These are phyloP conservation scores for Heloderma charlesbogerti DNA, from an alignment of 2,113 vertebrate species.

Conservation along the genomic window DNA sequence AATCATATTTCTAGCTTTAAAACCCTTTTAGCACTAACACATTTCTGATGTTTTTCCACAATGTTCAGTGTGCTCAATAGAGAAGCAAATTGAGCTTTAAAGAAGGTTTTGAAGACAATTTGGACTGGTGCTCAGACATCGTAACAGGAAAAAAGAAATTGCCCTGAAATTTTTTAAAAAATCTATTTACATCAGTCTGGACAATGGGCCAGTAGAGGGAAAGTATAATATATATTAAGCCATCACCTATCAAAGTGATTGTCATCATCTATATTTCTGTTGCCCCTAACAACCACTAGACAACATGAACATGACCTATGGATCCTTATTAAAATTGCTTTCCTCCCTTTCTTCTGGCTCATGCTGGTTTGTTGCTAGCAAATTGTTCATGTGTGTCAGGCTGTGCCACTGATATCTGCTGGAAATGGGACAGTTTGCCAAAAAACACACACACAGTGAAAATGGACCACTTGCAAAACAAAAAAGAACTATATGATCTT, in stretches of 20 bases:
- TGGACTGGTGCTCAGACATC: background rate
- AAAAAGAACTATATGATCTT: background rate
- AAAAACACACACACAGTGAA: background rate
- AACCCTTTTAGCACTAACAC: conserved; percentile 9
- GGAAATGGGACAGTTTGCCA: background rate
- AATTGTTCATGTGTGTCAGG: background rate
- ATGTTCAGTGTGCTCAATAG: background rate
- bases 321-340: conserved; percentile 34
- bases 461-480: no score
- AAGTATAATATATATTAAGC: background rate
- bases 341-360: background rate
- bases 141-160: conserved; percentile 28
- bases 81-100: conserved; percentile 46
- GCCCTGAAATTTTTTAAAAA: conserved; percentile 33
- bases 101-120: conserved; percentile 40
- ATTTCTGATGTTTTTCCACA: conserved; percentile 42
- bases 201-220: conserved; percentile 21
- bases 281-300: conserved; percentile 7
- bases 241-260: background rate
- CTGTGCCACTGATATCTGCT: conserved; percentile 20
- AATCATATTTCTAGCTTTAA: conserved; percentile 25
- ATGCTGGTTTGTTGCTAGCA: conserved; percentile 16
- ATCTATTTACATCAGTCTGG: background rate
- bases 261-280: conserved; percentile 26
- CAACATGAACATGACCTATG: conserved; percentile 18